A percentile compares a stretch with the other conserved stretches of the same genome.
These are phyloP conservation scores for Elachura formosa DNA, from an alignment of 2,113 vertebrate genomes.

Conservation along the genomic window DNA sequence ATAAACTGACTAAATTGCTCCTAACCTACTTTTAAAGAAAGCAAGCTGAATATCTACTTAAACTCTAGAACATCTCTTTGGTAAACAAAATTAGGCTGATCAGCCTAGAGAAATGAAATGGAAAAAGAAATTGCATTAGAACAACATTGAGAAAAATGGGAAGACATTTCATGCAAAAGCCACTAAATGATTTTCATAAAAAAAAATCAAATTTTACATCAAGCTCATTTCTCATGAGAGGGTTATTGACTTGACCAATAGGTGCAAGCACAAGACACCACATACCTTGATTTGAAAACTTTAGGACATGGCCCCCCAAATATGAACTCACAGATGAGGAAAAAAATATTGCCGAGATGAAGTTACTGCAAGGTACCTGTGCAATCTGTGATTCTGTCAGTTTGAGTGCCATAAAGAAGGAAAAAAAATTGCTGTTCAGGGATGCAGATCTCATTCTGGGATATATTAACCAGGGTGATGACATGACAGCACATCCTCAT, in stretches of 20 bases:
- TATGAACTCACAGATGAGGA: neutral
- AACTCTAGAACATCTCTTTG: neutral
- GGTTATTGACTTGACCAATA: neutral
- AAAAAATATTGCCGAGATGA: neutral
- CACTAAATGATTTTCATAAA: neutral
- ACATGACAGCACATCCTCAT: constrained; percentile 6
- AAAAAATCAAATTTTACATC: neutral
- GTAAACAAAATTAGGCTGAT: neutral
- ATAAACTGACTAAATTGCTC: neutral
- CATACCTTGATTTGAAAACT: neutral
- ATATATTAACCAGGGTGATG: constrained; percentile 33
- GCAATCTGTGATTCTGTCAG: neutral
- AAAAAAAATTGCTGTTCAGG: neutral
- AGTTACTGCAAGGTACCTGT: neutral
- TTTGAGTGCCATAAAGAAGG: neutral
- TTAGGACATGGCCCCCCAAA: neutral
- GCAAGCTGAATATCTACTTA: neutral
- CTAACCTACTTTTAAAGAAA: neutral
- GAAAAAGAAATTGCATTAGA: neutral
- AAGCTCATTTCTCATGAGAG: neutral
- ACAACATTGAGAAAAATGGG: neutral
- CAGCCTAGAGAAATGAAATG: neutral
- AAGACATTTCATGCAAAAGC: neutral
- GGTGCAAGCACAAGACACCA: neutral
- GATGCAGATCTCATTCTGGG: neutral